Conservation (phyloP, 2,888 invertebrate genomes). For the Seira ritae region DNA sequence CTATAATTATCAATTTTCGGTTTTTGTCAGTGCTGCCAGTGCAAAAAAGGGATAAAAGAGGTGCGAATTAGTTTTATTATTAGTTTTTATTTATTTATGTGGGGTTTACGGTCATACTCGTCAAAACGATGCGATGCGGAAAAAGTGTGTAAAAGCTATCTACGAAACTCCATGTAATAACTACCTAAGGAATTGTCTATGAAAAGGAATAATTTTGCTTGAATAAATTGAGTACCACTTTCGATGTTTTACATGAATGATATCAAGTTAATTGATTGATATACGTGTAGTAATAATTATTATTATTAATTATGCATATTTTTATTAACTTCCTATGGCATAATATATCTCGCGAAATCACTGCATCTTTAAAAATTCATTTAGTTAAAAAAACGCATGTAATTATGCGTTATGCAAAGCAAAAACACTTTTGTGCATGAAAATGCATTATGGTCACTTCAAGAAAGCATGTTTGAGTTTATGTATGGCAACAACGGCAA, state of each 20-base stretch:
- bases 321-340: too few species aligned
- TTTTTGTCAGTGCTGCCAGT: conserved; percentile 51
- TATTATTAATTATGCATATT: too few species aligned
- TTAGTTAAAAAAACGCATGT: too few species aligned
- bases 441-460: too few species aligned
- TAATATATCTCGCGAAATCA: not conserved
- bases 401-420: too few species aligned
- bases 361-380: not conserved
- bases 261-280: too few species aligned
- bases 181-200: conserved; percentile 40
- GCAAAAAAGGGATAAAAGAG: conserved; percentile 43
- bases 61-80: conserved; percentile 56
- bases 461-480: too few species aligned
- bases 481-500: too few species aligned
- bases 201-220: conserved; percentile 51
- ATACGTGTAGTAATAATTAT: too few species aligned
- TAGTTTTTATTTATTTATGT: conserved; percentile 51
- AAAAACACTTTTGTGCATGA: too few species aligned
- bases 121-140: too few species aligned
- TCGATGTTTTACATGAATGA: not conserved
- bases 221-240: conserved; percentile 32
- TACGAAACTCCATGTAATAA: conserved; percentile 34
- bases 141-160: not conserved
- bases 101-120: conserved; percentile 28
- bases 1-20: too few species aligned